Conservation (phyloP, 1,140 invertebrate species). For the Platyscapa corneri region DNA sequence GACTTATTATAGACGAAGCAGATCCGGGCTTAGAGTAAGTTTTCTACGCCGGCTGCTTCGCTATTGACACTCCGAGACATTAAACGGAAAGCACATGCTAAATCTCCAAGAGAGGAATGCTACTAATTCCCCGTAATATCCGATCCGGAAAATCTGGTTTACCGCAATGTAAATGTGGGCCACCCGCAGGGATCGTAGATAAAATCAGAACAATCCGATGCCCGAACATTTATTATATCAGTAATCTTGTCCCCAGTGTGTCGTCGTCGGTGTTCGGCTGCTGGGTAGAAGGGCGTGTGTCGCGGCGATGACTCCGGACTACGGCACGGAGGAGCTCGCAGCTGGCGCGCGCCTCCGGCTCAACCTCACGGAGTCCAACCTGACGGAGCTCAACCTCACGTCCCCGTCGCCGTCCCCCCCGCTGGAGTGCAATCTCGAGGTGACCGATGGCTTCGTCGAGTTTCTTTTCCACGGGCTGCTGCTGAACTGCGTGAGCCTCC, state of each 20-base stretch:
- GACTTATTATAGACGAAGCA: not conserved
- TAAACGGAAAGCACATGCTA: not conserved
- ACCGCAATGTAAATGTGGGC: not conserved
- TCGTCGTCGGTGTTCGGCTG: not conserved
- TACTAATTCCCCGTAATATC: not conserved
- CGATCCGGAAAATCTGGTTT: not conserved
- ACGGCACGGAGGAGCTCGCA: not conserved
- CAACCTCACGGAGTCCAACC: not conserved
- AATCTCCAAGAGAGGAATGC: not conserved
- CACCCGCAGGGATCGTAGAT: not conserved
- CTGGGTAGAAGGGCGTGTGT: not conserved
- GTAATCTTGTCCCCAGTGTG: slow-evolving; percentile 28
- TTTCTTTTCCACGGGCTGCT: slow-evolving; percentile 90
- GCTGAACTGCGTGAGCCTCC: slow-evolving; percentile 85
- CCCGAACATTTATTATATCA: not conserved
- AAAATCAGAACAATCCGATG: not conserved
- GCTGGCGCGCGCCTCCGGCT: slow-evolving; percentile 31
- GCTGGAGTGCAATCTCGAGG: slow-evolving; percentile 69
- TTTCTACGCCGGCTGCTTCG: not conserved
- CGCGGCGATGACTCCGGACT: slow-evolving; percentile 18
- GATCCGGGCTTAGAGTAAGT: not conserved
- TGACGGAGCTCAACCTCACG: not conserved
- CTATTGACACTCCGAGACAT: not conserved
- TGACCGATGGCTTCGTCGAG: slow-evolving; percentile 78
- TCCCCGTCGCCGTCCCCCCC: slow-evolving; percentile 32